Percentiles rank a stretch among this genome's conserved stretches.
Evolutionary conservation across 2,797 vertebrate species (phyloP).

Genomic region (Otolemur crassicaudatus): DNA sequence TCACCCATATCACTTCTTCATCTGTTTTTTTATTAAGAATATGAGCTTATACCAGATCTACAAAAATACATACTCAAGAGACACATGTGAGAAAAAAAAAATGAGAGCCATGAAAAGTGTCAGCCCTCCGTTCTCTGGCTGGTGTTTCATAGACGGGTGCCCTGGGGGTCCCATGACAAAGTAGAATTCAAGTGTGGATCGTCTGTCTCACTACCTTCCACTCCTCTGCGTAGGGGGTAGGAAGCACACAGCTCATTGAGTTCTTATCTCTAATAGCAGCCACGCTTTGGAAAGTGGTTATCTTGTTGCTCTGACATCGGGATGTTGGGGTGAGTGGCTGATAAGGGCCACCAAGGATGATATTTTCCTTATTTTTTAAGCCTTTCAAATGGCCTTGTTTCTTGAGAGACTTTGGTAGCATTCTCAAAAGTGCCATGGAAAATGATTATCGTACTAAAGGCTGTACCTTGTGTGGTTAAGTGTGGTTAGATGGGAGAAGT

Average conservation of each 20-base stretch:
- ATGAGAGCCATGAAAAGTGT: background rate
- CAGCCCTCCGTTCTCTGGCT: background rate
- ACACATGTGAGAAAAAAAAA: background rate
- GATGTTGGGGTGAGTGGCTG: background rate
- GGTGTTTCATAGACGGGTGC: background rate
- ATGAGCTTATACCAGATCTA: background rate
- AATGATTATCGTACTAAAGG: background rate
- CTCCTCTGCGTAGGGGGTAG: background rate
- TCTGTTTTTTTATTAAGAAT: background rate
- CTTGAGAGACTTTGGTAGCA: background rate
- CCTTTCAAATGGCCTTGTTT: constrained; percentile 47
- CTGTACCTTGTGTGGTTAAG: background rate
- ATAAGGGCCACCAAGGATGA: background rate
- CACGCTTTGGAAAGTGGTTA: background rate
- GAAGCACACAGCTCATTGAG: background rate
- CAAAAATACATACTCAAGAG: background rate
- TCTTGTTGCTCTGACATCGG: background rate
- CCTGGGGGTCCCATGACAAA: background rate
- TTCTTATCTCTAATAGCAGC: background rate
- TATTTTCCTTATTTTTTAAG: background rate
- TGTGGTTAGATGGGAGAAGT: background rate
- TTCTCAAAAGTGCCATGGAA: background rate
- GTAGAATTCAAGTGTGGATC: background rate
- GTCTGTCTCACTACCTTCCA: background rate
- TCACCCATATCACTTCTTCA: background rate